Percentiles rank a stretch among this genome's conserved stretches.
Evolutionary conservation across 2,888 invertebrate genomes (phyloP).

Genomic region (Linnaemya vulpina): DNA sequence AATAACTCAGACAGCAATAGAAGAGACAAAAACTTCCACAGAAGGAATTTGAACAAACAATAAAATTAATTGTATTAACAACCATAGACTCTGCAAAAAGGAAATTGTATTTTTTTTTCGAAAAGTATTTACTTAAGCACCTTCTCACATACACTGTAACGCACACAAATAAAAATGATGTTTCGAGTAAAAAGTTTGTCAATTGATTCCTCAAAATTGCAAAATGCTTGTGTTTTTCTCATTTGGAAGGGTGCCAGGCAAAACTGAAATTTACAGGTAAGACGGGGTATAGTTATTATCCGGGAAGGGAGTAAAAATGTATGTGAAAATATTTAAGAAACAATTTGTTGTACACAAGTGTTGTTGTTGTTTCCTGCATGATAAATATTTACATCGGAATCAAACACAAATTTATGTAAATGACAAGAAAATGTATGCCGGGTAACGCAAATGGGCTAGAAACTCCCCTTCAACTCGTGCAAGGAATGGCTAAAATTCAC

Average conservation of each 20-base stretch:
- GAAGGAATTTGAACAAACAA: constrained; percentile 46
- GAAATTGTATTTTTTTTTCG: constrained; percentile 52
- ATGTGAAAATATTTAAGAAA: too few relatives aligned
- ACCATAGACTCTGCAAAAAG: constrained; percentile 58
- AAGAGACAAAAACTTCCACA: constrained; percentile 13
- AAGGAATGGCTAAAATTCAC: too few relatives aligned
- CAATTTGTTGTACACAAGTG: too few relatives aligned
- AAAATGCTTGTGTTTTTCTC: neutral
- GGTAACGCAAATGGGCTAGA: too few relatives aligned
- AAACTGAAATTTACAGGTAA: too few relatives aligned
- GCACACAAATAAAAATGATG: constrained; percentile 4
- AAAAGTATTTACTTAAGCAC: neutral
- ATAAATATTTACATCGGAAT: too few relatives aligned
- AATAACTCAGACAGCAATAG: constrained; percentile 1
- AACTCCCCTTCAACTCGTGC: too few relatives aligned
- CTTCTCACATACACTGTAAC: neutral
- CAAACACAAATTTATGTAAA: too few relatives aligned
- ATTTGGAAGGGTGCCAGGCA: neutral
- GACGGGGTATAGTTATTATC: too few relatives aligned
- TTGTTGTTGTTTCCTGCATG: too few relatives aligned
- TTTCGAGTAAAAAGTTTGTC: neutral
- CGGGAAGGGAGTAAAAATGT: too few relatives aligned
- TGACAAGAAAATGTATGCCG: too few relatives aligned
- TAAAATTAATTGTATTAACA: constrained; percentile 22
- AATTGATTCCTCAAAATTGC: constrained; percentile 5